Evolutionary conservation across 1,140 invertebrate species (phyloP), one percentile per base, ranked within the genome.

Genomic region (Leptinotarsa texana): DNA sequence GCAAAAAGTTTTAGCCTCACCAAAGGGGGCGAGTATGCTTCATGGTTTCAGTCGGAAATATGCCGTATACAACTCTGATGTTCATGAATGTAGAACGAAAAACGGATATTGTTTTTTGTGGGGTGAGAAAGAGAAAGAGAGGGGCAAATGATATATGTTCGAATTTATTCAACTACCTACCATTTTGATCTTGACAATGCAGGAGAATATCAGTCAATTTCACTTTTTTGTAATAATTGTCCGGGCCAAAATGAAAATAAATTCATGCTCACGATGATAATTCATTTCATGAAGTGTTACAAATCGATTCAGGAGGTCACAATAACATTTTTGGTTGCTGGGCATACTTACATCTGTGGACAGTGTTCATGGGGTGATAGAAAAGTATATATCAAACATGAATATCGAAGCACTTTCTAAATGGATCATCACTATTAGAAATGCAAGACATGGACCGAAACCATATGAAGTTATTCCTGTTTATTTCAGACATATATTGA

Each of bases 321-420:
- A 68, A 66, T 81, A 4, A 81, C 75, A 72, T 81, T 70, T 70
- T 47, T 82, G 15, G 21, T 82, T 17, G 22, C 77, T 8, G 80
- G 22, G 74, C 79, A 57, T 79, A 78, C 24, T 22, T 77, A 78
- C 63, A 80, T 80, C 79, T 33, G 79, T 77, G n/a, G 75, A 79
- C 62, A 69, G 47, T 61, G 67, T 76, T 13, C 74, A 80, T 72
- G 67, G 66, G 3, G 72, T 68, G 4, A 74, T 78, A 21, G 72
- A 77, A 63, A 69, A 61, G 33, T 65, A 18, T 21, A 33, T n/a
- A 11, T n/a, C 6, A 18, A 69, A 69, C 17, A 69, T 15, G 24
- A 69, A 13, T 49, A 21, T 69, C 17, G 6, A 21, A 21, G 33
- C 68, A 17, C 68, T 48, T 18, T 69, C 68, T 15, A 48, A 69